Base-by-base conservation (phyloP, 2,888 invertebrate genomes). In the Sericinus montela region DNA sequence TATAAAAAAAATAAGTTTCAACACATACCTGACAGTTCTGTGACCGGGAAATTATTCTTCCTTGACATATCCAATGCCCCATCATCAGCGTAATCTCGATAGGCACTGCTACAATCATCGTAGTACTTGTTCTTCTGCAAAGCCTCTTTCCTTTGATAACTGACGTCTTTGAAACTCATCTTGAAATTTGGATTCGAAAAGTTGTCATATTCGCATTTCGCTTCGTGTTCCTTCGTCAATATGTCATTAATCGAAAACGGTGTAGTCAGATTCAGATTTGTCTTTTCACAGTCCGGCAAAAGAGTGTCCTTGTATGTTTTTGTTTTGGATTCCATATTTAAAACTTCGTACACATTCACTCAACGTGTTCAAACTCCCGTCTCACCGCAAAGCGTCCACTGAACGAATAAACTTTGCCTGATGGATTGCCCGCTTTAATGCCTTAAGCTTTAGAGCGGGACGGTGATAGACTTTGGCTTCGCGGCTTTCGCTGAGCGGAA, bases 181-280 rank as follows among this genome's bases (percentile, higher is more conserved):
- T 81, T 82, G 70, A 79, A 85, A 69, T 63, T 64, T 42, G 57
- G 40, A 14, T 69, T 69, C 51, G 70, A 63, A 74, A 73, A 79
- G 74, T 79, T 79, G 67, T 84, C 84, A 70, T 82, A 81, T 56
- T 80, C 77, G 60, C 76, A 85, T 70, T 79, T 87, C 55, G 74
- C 70, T 52, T 85, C 87, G 44, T 83, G 86, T 66, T 89, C 91
- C 57, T 83, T 87, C n/a, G 92, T 92, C 65, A 94, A 75, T 70
- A 94, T 94, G 64, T 94, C 93, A 62, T 93, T 93, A 47, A 94
- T 94, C 8, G 93, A 93, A 76, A 94, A 94, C 29, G 94, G 93
- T 8, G 93, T 94, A 8, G 90, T 83, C 54, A 86, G 65, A 68
- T 63, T 84, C 53, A 85, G 64, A 65, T 62, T 80, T 0, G 80